These are phyloP conservation scores for Andinoacara biseriatus DNA, from an alignment of 2,113 vertebrate genomes.

Conservation along the genomic window DNA sequence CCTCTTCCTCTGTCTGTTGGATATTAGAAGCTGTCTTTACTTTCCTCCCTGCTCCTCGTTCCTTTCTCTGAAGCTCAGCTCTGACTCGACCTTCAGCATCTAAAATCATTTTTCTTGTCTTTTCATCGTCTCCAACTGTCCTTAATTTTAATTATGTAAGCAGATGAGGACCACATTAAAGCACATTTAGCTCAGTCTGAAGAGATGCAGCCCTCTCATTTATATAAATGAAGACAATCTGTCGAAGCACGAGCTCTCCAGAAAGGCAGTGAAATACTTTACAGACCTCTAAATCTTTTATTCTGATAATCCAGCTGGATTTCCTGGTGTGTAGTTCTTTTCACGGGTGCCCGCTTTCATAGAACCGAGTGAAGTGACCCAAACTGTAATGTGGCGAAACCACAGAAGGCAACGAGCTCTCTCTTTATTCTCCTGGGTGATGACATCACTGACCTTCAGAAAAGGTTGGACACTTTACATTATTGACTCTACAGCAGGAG, in stretches of 20 bases:
- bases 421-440: not conserved
- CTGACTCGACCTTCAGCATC: not conserved
- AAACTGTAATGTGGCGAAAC: not conserved
- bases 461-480: not conserved
- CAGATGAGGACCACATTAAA: not conserved
- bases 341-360: not conserved
- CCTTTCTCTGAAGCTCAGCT: not conserved
- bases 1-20: not conserved
- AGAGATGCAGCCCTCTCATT: not conserved
- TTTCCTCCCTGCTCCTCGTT: not conserved
- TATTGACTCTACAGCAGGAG: not conserved
- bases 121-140: not conserved
- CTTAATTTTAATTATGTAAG: constrained; percentile 11
- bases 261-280: constrained; percentile 7
- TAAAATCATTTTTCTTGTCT: constrained; percentile 14
- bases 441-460: not conserved
- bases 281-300: not conserved
- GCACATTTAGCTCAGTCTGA: not conserved
- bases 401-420: not conserved
- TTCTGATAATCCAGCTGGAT: not conserved
- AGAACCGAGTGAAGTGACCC: not conserved
- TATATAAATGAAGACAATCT: not conserved
- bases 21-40: not conserved
- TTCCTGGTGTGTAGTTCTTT: not conserved
- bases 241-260: not conserved